Evolutionary conservation across 2,113 vertebrate genomes (phyloP).

Genomic region (Chionomys nivalis): DNA sequence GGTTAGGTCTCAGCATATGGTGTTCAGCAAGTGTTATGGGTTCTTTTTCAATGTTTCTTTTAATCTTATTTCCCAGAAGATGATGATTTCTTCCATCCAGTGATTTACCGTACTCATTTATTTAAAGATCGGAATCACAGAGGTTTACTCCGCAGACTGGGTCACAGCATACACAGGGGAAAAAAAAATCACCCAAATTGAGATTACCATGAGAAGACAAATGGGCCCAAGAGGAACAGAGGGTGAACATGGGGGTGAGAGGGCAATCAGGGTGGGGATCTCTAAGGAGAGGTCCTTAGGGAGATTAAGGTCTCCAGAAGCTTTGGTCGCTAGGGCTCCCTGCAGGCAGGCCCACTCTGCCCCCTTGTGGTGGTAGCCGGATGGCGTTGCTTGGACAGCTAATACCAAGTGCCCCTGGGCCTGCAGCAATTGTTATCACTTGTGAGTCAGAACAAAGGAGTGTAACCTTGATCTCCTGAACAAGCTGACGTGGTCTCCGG

Average conservation of each 20-base stretch:
- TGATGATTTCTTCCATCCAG: not conserved
- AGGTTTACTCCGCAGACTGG: too few species aligned
- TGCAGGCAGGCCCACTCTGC: not conserved
- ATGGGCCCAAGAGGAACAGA: not conserved
- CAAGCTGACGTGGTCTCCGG: not conserved
- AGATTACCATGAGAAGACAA: not conserved
- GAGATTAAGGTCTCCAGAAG: not conserved
- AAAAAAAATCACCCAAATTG: not conserved
- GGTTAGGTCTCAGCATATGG: not conserved
- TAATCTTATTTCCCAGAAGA: not conserved
- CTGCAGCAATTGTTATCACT: not conserved
- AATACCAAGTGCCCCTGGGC: not conserved
- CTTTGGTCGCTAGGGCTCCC: not conserved
- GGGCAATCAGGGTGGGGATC: not conserved
- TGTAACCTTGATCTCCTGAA: not conserved
- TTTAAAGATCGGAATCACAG: not conserved
- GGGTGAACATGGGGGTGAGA: not conserved
- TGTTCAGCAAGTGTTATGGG: not conserved
- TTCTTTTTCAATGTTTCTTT: not conserved
- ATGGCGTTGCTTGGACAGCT: too few species aligned
- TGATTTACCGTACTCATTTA: not conserved
- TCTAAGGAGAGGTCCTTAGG: not conserved
- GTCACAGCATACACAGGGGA: not conserved
- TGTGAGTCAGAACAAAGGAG: not conserved
- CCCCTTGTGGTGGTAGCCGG: not conserved